These are phyloP conservation scores for Galemys pyrenaicus DNA, from an alignment of 2,113 vertebrate species.

Conservation along the genomic window DNA sequence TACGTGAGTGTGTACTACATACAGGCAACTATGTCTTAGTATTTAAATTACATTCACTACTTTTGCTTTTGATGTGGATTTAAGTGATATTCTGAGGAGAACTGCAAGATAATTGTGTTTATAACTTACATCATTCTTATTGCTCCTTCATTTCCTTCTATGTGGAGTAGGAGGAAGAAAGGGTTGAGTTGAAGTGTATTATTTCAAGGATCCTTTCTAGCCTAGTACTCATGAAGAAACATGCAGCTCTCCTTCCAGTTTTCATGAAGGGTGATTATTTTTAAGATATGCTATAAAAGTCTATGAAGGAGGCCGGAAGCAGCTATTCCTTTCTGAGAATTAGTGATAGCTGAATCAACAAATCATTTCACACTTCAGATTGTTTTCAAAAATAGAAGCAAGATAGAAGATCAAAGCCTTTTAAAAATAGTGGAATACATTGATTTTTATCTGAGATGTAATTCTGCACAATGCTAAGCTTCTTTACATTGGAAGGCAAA, in stretches of 20 bases:
- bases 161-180: background rate
- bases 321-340: constrained; percentile 35
- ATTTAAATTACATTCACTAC: background rate
- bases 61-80: constrained; percentile 8
- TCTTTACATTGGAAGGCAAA: background rate
- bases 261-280: constrained; percentile 6
- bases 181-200: background rate
- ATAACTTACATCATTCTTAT: background rate
- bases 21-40: background rate
- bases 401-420: background rate
- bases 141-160: constrained; percentile 27
- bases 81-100: background rate
- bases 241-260: background rate
- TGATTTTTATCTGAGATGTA: background rate
- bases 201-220: constrained; percentile 7
- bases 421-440: background rate
- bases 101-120: background rate
- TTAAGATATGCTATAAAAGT: background rate
- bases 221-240: constrained; percentile 16
- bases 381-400: constrained; percentile 42
- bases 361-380: background rate
- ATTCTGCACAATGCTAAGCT: background rate
- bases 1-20: background rate
- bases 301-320: background rate
- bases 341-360: background rate